A percentile compares a stretch with the other conserved stretches of the same genome.
phyloP scores from a whole-genome alignment of 2,888 invertebrate genomes.

The Lamellibrachia columna region DNA sequence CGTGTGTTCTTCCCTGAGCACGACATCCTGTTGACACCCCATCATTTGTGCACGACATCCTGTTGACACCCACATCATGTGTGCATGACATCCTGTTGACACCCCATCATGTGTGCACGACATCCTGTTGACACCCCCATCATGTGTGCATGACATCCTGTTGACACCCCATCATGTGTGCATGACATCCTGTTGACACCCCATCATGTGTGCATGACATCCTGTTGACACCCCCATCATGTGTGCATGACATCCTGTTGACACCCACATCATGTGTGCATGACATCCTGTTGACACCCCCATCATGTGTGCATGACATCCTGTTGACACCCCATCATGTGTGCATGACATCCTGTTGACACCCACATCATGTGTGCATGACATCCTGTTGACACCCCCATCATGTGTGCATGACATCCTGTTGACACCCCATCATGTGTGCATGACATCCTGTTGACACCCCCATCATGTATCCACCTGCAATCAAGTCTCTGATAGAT shows the following conservation, averaged over 20 bases:
- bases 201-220: too few species aligned
- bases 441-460: background rate
- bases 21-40: background rate
- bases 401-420: background rate
- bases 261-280: background rate
- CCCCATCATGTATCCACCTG: background rate
- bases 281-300: background rate
- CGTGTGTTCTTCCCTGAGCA: background rate
- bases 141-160: background rate
- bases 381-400: background rate
- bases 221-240: too few species aligned
- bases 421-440: background rate
- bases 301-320: too few species aligned
- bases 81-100: too few species aligned
- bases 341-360: too few species aligned
- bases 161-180: background rate
- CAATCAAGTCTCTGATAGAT: background rate
- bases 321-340: too few species aligned
- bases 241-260: background rate
- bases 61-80: too few species aligned
- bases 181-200: background rate
- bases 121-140: background rate
- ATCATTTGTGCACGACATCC: too few species aligned
- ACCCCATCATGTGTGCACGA: background rate
- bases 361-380: background rate